Conservation (phyloP, 1,140 invertebrate genomes). For the Bombus difficillimus region DNA sequence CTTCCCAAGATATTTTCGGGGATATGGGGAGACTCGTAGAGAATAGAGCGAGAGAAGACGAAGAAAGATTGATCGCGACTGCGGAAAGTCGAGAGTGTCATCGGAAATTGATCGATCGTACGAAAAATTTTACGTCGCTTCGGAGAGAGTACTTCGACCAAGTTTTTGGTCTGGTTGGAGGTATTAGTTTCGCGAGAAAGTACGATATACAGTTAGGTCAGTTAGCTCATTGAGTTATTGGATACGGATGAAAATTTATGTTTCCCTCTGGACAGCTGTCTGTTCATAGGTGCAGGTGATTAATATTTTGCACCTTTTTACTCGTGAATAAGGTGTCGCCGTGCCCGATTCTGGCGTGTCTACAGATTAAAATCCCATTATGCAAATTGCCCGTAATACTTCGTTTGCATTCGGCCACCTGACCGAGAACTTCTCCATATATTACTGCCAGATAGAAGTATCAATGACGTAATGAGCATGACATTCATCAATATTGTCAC, state of each 20-base stretch:
- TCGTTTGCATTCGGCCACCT: constrained; percentile 20
- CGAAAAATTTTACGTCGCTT: background rate
- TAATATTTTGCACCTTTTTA: constrained; percentile 1
- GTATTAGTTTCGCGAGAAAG: background rate
- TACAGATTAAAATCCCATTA: constrained; percentile 40
- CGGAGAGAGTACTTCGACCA: background rate
- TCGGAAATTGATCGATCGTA: constrained; percentile 15
- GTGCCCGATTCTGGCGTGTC: background rate
- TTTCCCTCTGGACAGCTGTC: background rate
- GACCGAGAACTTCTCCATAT: background rate
- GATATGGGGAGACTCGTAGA: too few relatives aligned
- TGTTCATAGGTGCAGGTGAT: background rate
- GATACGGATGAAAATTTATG: constrained; percentile 2
- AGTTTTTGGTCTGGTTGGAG: background rate
- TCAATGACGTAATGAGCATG: constrained; percentile 5
- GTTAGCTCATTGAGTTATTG: background rate
- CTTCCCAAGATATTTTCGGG: background rate
- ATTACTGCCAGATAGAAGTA: constrained; percentile 1
- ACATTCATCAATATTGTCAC: constrained; percentile 14
- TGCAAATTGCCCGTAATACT: constrained; percentile 18
- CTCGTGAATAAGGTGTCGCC: constrained; percentile 12
- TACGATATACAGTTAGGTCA: background rate
- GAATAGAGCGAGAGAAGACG: background rate
- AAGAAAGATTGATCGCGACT: constrained; percentile 1
- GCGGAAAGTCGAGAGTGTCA: background rate